Evolutionary conservation across 2,888 invertebrate genomes (phyloP).

Genomic region (Hydroisotoma schaefferi): DNA sequence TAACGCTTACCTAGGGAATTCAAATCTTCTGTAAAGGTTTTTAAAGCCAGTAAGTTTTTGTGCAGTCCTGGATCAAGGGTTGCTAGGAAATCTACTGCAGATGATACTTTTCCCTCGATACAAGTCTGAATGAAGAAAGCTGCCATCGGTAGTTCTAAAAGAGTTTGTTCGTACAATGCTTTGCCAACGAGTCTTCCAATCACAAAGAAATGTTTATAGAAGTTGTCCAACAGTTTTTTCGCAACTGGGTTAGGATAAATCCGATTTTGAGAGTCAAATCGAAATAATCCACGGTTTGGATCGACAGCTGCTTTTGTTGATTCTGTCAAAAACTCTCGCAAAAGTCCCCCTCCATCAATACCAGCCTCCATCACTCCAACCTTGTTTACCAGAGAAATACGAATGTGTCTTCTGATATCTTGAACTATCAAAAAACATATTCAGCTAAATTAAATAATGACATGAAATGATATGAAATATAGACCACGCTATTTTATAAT

Average conservation of each 20-base stretch:
- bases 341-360: slow-evolving; percentile 95
- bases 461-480: slow-evolving; percentile 3
- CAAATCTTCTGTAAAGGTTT: slow-evolving; percentile 81
- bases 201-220: slow-evolving; percentile 86
- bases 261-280: slow-evolving; percentile 82
- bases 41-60: slow-evolving; percentile 80
- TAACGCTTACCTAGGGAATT: slow-evolving; percentile 62
- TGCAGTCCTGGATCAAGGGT: slow-evolving; percentile 90
- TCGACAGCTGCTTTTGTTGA: slow-evolving; percentile 92
- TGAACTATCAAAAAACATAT: slow-evolving; percentile 62
- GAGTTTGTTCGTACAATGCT: slow-evolving; percentile 90
- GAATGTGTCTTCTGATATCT: slow-evolving; percentile 76
- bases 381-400: slow-evolving; percentile 84
- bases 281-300: slow-evolving; percentile 91
- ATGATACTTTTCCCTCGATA: slow-evolving; percentile 70
- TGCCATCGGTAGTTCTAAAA: slow-evolving; percentile 92
- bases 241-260: slow-evolving; percentile 95
- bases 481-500: slow-evolving; percentile 9
- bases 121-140: slow-evolving; percentile 91
- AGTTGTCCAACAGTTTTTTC: slow-evolving; percentile 77
- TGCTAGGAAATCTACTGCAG: slow-evolving; percentile 87
- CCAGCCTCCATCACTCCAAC: slow-evolving; percentile 93
- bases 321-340: slow-evolving; percentile 91
- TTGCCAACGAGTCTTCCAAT: slow-evolving; percentile 92
- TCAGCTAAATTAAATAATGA: slow-evolving; percentile 2